phyloP scores from a whole-genome alignment of 1,140 invertebrate genomes.

The Lucilia cuprina region DNA sequence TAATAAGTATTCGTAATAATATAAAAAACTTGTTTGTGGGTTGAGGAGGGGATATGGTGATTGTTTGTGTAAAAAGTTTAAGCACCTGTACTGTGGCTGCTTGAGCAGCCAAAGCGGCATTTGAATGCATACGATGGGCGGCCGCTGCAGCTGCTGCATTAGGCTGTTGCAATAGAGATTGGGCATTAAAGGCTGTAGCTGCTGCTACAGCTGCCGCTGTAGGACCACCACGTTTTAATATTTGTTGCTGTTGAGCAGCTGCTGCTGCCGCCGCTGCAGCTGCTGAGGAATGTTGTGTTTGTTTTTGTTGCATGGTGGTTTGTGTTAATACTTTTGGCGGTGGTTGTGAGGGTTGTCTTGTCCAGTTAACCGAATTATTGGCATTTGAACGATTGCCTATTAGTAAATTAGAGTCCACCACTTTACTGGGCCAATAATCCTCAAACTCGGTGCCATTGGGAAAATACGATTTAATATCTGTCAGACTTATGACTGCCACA shows the following conservation, averaged over 20 bases:
- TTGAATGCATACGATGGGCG: slow-evolving; percentile 36
- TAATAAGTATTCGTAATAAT: slow-evolving; percentile 2
- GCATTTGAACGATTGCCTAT: slow-evolving; percentile 68
- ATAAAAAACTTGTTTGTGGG: too few relatives aligned
- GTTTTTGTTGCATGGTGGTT: slow-evolving; percentile 43
- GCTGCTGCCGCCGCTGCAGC: slow-evolving; percentile 45
- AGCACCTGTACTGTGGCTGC: slow-evolving; percentile 54
- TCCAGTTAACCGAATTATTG: slow-evolving; percentile 69
- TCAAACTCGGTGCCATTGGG: slow-evolving; percentile 87
- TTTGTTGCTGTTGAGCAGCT: slow-evolving; percentile 50
- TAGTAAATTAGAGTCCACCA: slow-evolving; percentile 77
- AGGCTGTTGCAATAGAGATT: slow-evolving; percentile 42
- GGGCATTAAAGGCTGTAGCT: slow-evolving; percentile 44
- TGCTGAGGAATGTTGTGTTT: slow-evolving; percentile 61
- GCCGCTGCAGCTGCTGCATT: slow-evolving; percentile 45
- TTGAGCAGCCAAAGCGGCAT: slow-evolving; percentile 47
- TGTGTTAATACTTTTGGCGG: slow-evolving; percentile 52
- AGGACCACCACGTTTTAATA: slow-evolving; percentile 50
- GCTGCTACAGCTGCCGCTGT: slow-evolving; percentile 51
- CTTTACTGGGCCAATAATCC: slow-evolving; percentile 89
- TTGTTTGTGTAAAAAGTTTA: too few relatives aligned
- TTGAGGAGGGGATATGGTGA: too few relatives aligned
- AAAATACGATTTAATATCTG: slow-evolving; percentile 90
- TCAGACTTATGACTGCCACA: slow-evolving; percentile 86
- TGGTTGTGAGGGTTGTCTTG: slow-evolving; percentile 66